Conservation (phyloP, 2,113 vertebrate genomes). For the Sminthopsis crassicaudata region DNA sequence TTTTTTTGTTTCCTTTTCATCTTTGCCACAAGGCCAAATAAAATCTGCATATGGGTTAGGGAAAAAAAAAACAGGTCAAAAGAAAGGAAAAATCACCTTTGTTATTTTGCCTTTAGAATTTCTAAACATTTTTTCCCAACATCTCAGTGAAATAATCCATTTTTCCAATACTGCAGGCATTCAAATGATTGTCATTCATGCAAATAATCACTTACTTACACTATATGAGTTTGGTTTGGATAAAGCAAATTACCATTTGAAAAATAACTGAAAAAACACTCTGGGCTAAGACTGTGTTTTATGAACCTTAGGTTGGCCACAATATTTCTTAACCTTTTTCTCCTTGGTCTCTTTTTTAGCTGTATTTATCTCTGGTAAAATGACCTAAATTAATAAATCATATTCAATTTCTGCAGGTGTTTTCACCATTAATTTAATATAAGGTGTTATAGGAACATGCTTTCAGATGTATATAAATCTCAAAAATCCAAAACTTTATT, state of each 20-base stretch:
- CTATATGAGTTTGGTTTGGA: conserved; percentile 94
- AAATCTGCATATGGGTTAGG: conserved; percentile 55
- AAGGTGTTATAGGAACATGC: conserved; percentile 52
- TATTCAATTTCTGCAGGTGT: conserved; percentile 78
- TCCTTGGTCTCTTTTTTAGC: conserved; percentile 78
- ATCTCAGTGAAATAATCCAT: conserved; percentile 94
- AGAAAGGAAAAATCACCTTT: conserved; percentile 76
- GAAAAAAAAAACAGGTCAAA: conserved; percentile 88
- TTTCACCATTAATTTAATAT: conserved; percentile 71
- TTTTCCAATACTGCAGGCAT: conserved; percentile 92
- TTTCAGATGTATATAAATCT: conserved; percentile 73
- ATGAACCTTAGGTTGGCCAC: conserved; percentile 89
- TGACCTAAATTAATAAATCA: conserved; percentile 76
- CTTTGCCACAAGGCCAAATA: conserved; percentile 36
- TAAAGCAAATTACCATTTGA: conserved; percentile 98
- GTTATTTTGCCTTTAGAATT: conserved; percentile 87
- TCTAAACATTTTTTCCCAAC: conserved; percentile 86
- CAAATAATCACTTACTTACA: conserved; percentile 99
- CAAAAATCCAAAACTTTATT: conserved; percentile 64
- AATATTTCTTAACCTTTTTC: conserved; percentile 86
- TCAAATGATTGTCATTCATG: conserved; percentile 97
- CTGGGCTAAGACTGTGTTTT: conserved; percentile 91
- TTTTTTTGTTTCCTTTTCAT: conserved; percentile 53
- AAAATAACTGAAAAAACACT: conserved; percentile 97
- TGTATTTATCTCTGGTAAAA: conserved; percentile 73